phyloP scores from a whole-genome alignment of 2,113 vertebrate genomes.

The Chaetops frenatus region DNA sequence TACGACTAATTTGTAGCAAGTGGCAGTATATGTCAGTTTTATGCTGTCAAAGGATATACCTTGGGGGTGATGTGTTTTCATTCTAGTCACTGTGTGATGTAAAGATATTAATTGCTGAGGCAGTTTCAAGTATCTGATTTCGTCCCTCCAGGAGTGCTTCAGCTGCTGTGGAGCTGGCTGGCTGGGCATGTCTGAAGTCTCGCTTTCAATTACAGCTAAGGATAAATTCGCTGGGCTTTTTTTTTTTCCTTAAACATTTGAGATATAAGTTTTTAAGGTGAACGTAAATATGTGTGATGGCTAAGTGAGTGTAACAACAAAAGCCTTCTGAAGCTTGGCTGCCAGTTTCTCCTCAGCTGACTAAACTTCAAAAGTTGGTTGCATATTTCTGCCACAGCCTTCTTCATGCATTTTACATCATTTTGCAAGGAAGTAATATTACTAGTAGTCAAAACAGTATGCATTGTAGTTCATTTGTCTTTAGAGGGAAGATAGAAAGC shows the following conservation, averaged over 20 bases:
- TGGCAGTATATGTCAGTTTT: not conserved
- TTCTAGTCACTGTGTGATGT: not conserved
- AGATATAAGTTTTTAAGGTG: not conserved
- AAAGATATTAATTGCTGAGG: not conserved
- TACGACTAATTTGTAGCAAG: not conserved
- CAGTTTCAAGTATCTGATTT: not conserved
- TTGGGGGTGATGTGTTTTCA: not conserved
- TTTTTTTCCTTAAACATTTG: not conserved
- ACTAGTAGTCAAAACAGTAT: not conserved
- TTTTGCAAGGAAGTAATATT: not conserved
- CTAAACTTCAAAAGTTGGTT: not conserved
- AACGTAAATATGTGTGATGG: not conserved
- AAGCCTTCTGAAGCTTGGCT: not conserved
- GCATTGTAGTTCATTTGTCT: not conserved
- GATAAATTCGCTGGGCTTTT: not conserved
- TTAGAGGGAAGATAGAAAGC: not conserved
- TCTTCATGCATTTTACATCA: not conserved
- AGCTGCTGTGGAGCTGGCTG: not conserved
- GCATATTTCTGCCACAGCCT: not conserved
- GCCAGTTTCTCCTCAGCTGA: not conserved
- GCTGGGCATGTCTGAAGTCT: not conserved
- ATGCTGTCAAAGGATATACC: not conserved
- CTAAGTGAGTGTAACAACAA: not conserved
- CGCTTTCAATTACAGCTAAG: not conserved
- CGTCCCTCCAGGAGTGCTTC: not conserved